A percentile compares a stretch with the other conserved stretches of the same genome.
phyloP scores from a whole-genome alignment of 2,113 vertebrate genomes.

The Malurus elegans region DNA sequence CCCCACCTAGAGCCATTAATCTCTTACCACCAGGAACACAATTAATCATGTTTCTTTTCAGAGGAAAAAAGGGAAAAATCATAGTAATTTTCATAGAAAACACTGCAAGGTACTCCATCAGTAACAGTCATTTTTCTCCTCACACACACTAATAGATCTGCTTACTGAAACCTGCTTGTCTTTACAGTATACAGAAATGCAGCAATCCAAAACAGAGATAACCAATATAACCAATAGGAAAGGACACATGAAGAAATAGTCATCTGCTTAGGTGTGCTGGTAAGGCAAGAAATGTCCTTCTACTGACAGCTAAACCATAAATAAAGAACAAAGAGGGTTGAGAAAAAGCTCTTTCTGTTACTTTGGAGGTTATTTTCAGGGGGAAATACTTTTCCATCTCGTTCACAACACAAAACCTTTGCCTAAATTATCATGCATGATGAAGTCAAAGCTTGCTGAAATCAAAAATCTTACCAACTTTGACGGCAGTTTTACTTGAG shows the following conservation, averaged over 20 bases:
- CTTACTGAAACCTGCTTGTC: neutral
- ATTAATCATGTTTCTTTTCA: neutral
- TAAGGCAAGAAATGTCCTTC: neutral
- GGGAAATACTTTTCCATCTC: neutral
- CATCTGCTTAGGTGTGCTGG: neutral
- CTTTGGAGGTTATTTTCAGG: neutral
- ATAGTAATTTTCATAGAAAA: conserved; percentile 27
- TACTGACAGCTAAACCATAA: neutral
- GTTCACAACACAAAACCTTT: neutral
- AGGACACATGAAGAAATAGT: neutral
- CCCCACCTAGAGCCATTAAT: neutral
- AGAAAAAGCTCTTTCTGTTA: neutral
- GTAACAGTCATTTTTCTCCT: conserved; percentile 22
- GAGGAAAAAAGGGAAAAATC: neutral
- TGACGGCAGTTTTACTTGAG: neutral
- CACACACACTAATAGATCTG: neutral
- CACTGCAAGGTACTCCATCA: conserved; percentile 7
- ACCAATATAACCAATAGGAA: neutral
- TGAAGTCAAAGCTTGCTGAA: neutral
- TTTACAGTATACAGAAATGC: neutral
- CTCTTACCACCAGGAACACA: conserved; percentile 3
- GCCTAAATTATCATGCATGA: neutral
- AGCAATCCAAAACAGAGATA: neutral
- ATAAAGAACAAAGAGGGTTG: neutral
- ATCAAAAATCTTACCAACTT: neutral